These are phyloP conservation scores for Listronotus bonariensis DNA, from an alignment of 1,140 invertebrate species.

Conservation along the genomic window DNA sequence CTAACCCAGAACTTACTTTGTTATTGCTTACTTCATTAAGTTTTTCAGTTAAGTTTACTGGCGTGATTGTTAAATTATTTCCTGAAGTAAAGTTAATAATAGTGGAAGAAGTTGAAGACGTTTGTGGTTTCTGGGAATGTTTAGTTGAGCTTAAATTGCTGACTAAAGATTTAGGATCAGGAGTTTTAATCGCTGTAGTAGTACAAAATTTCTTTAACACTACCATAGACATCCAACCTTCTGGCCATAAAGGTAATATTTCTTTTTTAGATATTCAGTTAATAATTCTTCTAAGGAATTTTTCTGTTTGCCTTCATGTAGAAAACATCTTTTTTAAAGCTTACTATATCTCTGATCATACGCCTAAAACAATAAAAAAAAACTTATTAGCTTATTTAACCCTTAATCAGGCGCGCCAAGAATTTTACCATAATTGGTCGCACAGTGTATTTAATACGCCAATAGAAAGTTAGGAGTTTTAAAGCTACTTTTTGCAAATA, in stretches of 20 bases:
- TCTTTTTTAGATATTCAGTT: slow-evolving; percentile 47
- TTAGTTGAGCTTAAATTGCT: neutral
- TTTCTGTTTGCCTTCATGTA: slow-evolving; percentile 51
- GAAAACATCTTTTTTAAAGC: slow-evolving; percentile 49
- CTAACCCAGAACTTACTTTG: slow-evolving; percentile 2
- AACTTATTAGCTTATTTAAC: neutral
- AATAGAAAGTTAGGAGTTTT: no score
- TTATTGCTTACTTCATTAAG: slow-evolving; percentile 19
- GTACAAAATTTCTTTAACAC: slow-evolving; percentile 48
- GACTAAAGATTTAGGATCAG: slow-evolving; percentile 19
- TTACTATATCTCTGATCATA: slow-evolving; percentile 50
- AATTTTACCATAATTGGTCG: no score
- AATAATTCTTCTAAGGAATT: slow-evolving; percentile 49
- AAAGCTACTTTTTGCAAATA: no score
- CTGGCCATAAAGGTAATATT: slow-evolving; percentile 52
- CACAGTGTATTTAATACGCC: no score
- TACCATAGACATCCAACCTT: slow-evolving; percentile 54
- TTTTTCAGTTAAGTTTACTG: slow-evolving; percentile 30
- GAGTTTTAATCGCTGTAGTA: slow-evolving; percentile 27
- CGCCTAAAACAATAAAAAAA: slow-evolving; percentile 42
- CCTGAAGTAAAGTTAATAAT: slow-evolving; percentile 18
- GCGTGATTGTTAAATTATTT: slow-evolving; percentile 29
- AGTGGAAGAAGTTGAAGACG: slow-evolving; percentile 13
- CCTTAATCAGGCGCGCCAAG: no score
- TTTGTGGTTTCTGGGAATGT: slow-evolving; percentile 11